Evolutionary conservation across 2,888 invertebrate species (phyloP).

Genomic region (Drosophila atroscutellata): DNA sequence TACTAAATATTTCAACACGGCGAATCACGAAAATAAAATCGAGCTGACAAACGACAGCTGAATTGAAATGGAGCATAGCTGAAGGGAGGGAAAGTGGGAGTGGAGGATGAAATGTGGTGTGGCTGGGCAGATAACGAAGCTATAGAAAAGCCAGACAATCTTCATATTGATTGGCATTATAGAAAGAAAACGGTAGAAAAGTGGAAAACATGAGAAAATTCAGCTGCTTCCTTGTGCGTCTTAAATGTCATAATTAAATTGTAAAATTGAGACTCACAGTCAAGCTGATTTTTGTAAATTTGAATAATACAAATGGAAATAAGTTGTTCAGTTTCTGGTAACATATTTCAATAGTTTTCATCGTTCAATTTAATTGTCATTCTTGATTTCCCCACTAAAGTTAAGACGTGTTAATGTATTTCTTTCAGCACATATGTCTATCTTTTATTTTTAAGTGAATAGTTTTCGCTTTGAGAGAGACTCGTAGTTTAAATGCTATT

Average conservation of each 20-base stretch:
- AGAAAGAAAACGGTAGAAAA: background rate
- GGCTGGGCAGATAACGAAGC: constrained; percentile 39
- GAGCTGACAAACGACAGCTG: constrained; percentile 19
- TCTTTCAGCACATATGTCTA: background rate
- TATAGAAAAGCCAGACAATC: constrained; percentile 41
- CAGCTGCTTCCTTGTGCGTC: background rate
- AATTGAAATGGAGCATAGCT: background rate
- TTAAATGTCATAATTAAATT: background rate
- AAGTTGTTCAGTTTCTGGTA: background rate
- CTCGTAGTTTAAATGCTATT: constrained; percentile 12
- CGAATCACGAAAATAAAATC: constrained; percentile 32
- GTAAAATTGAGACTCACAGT: background rate
- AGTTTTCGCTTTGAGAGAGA: background rate
- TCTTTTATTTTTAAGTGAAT: background rate
- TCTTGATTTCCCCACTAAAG: background rate
- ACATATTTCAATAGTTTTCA: background rate
- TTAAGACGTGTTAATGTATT: background rate
- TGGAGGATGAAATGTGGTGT: background rate
- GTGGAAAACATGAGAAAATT: background rate
- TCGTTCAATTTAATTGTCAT: background rate
- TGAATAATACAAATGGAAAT: too few species aligned
- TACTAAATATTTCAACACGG: constrained; percentile 75
- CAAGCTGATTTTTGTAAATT: background rate
- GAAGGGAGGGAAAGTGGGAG: background rate
- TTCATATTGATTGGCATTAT: constrained; percentile 31